Evolutionary conservation across 1,140 invertebrate genomes (phyloP), one percentile per base, ranked within the genome.

Genomic region (Danaus melanippus): DNA sequence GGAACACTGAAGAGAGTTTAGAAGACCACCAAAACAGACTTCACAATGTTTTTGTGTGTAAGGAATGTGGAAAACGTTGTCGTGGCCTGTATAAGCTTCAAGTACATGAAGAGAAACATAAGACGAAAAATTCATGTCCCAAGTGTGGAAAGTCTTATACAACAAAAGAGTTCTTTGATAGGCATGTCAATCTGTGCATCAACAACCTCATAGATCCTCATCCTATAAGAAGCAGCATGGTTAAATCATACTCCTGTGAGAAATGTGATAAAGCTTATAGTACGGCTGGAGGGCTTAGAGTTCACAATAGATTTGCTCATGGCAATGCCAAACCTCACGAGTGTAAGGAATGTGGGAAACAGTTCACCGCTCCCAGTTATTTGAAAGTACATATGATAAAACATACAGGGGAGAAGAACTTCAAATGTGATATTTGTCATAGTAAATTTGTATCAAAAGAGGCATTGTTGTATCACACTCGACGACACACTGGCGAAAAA

Each of bases 391-490:
- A 88, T 43, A 82, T 87, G 76, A 53, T 85, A 43, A 87, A 79
- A 45, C 87, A 88, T 62, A 88, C 86, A 6, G 80, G 84, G 1
- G 82, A 86, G 52, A 88, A 84, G 58, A 85, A 85, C 17, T 88
- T 82, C 58, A 71, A 74, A 60, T 88, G 87, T 67, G 64, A 80
- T 10, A 64, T 86, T 21, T 88, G 87, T 62, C 62, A 58, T 0
- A 71, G 69, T 41, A 73, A 62, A 51, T 89, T 89, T 79, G 82
- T 82, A 5, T 78, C 84, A 7, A 83, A 83, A 64, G 79, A 82
- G 44, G 79, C 85, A 10, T 62, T 87, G 8, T 65, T 86, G 49
- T 85, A 84, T 44, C 87, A 88, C 52, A 79, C 80, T n/a, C 67
- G 83, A 46, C 69, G 79, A 32, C 88, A 89, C 50, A 87, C 84